These are phyloP conservation scores for Helostoma temminkii DNA, from an alignment of 2,797 vertebrate species.

Conservation along the genomic window DNA sequence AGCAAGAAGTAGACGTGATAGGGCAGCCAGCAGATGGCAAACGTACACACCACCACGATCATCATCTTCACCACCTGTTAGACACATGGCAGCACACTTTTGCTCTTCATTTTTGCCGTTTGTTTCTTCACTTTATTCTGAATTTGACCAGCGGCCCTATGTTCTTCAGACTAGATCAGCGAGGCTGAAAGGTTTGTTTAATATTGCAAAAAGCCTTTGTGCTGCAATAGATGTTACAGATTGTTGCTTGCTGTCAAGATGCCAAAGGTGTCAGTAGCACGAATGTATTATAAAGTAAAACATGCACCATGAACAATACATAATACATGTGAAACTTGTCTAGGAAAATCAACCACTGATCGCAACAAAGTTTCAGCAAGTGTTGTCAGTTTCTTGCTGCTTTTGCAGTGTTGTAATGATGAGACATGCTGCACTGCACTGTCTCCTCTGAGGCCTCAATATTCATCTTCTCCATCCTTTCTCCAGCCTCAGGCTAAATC, in stretches of 20 bases:
- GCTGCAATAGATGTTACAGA: neutral
- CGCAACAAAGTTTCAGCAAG: neutral
- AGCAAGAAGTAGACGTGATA: conserved; percentile 96
- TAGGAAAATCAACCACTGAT: neutral
- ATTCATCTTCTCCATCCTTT: neutral
- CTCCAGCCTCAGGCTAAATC: conserved; percentile 8
- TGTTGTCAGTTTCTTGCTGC: neutral
- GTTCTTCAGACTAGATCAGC: neutral
- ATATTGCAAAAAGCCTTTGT: neutral
- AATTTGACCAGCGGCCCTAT: neutral
- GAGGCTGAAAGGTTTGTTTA: neutral
- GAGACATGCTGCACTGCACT: neutral
- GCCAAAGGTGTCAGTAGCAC: neutral
- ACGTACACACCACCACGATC: conserved; percentile 96
- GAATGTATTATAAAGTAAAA: neutral
- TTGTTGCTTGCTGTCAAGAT: neutral
- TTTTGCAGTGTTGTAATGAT: neutral
- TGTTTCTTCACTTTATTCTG: neutral
- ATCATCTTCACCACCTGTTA: conserved; percentile 98
- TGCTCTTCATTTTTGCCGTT: neutral
- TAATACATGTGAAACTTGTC: neutral
- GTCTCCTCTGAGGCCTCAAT: neutral
- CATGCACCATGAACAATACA: conserved; percentile 2
- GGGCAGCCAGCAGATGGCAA: conserved; percentile 97
- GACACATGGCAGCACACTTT: neutral